Evolutionary conservation across 2,113 vertebrate species (phyloP), one percentile per base, ranked within the genome.

Genomic region (Micronycteris hirsuta): DNA sequence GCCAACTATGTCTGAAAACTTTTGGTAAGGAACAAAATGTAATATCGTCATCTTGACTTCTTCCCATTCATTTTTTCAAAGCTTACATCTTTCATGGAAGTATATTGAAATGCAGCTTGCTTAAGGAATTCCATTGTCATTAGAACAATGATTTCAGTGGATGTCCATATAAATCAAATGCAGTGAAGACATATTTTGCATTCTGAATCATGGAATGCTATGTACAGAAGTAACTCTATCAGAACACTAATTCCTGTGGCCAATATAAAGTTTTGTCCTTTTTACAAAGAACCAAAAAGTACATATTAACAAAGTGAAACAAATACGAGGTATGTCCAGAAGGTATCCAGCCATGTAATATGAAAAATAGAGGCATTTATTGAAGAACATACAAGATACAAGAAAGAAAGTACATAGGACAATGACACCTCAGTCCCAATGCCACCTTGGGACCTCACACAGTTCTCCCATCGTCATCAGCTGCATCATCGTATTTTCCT

Each of bases 1-100:
- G 43, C 19, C 22, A 70, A 67, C 19, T 15, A 3, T 70, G 4
- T 83, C 93, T 78, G 8, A 43, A 41, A 83, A 76, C 91, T 96
- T 95, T 97, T 58, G 86, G 88, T 81, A 68, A 97, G 95, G 93
- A 85, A 86, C 88, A 61, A 8, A 22, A 93, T 36, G 82, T 96
- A 96, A 96, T 94, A 81, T 68, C 0, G 5, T 31, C 93, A 36
- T 85, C 88, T 89, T 74, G 16, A 54, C 43, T 38, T 91, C 41
- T 94, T 90, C 74, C 45, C 22, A 33, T 47, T 82, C 47, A 38
- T 87, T 92, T 80, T 93, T 89, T 49, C 12, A 19, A 71, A 45
- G 28, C 33, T 86, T 58, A 70, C 15, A 6, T 33, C 49, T 58
- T 89, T 78, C n/a, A 33, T 82, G 85, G 80, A 73, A 31, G 16